A percentile compares a stretch with the other conserved stretches of the same genome.
Conservation (phyloP, 2,113 vertebrate species). For the Triplophysa tibetana region DNA sequence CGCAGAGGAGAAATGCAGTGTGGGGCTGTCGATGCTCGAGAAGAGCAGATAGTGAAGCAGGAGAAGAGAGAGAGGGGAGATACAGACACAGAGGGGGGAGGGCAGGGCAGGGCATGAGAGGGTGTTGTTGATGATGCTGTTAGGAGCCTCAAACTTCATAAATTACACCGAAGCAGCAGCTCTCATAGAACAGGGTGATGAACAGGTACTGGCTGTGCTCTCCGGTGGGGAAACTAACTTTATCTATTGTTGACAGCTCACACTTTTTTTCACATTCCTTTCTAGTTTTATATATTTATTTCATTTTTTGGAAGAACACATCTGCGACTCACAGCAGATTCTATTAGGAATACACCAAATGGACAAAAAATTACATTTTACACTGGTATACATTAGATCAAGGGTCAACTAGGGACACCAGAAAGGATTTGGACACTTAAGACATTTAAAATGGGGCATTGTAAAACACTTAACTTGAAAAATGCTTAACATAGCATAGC, state of each 20-base stretch:
- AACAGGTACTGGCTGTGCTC: constrained; percentile 38
- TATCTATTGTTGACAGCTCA: constrained; percentile 36
- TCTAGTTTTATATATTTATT: neutral
- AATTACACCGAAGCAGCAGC: constrained; percentile 51
- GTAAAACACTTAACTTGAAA: too few relatives aligned
- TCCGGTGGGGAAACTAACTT: constrained; percentile 37
- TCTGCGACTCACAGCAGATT: neutral
- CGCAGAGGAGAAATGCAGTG: constrained; percentile 7
- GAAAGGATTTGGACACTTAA: too few relatives aligned
- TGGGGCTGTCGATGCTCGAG: constrained; percentile 8
- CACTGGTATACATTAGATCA: too few relatives aligned
- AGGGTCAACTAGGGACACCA: too few relatives aligned
- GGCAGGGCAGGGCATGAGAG: neutral
- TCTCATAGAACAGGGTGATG: constrained; percentile 42
- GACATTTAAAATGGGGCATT: too few relatives aligned
- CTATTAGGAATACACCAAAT: too few relatives aligned
- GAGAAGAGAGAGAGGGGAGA: constrained; percentile 16
- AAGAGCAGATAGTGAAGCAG: constrained; percentile 16
- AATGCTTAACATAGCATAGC: too few relatives aligned
- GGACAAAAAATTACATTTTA: too few relatives aligned
- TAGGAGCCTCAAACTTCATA: constrained; percentile 46
- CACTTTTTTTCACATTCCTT: constrained; percentile 3
- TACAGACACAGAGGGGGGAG: constrained; percentile 4
- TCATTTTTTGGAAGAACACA: neutral
- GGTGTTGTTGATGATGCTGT: constrained; percentile 52